These are phyloP conservation scores for Sericinus montela DNA, from an alignment of 2,888 invertebrate genomes.

Conservation along the genomic window DNA sequence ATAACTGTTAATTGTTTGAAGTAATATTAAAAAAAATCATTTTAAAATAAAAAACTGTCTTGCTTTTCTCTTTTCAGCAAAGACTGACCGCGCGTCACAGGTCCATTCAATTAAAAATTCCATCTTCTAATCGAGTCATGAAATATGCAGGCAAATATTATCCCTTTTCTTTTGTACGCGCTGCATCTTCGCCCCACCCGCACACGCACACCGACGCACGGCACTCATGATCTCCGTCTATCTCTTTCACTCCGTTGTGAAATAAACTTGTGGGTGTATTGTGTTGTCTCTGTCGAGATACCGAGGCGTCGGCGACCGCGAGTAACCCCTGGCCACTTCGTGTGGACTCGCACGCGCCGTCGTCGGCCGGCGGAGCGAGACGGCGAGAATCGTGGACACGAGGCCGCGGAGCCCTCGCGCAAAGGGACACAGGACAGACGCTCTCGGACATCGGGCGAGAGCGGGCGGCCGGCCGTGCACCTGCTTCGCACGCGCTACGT, in stretches of 20 bases:
- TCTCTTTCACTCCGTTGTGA: conserved; percentile 53
- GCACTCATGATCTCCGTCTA: conserved; percentile 61
- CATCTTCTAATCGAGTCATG: conserved; percentile 79
- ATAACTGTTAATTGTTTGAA: too few species aligned
- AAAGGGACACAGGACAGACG: conserved; percentile 80
- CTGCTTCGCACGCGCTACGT: conserved; percentile 68
- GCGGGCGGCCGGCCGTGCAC: conserved; percentile 76
- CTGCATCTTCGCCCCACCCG: conserved; percentile 79
- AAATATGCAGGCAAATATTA: conserved; percentile 80
- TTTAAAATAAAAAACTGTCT: not conserved
- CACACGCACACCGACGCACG: conserved; percentile 77
- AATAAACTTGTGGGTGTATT: conserved; percentile 37
- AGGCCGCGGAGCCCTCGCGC: conserved; percentile 75
- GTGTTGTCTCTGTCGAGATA: conserved; percentile 61
- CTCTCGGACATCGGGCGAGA: conserved; percentile 80
- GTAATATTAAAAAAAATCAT: not conserved
- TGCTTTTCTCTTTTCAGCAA: conserved; percentile 19
- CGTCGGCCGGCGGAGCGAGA: conserved; percentile 74
- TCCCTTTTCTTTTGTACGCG: conserved; percentile 78
- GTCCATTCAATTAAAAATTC: conserved; percentile 79
- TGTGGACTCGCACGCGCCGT: conserved; percentile 75
- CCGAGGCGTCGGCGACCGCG: conserved; percentile 75
- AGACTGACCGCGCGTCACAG: conserved; percentile 61
- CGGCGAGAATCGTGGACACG: conserved; percentile 69
- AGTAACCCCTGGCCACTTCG: conserved; percentile 79